Evolutionary conservation across 2,797 vertebrate genomes (phyloP).

Genomic region (Acanthurus leucopareius): DNA sequence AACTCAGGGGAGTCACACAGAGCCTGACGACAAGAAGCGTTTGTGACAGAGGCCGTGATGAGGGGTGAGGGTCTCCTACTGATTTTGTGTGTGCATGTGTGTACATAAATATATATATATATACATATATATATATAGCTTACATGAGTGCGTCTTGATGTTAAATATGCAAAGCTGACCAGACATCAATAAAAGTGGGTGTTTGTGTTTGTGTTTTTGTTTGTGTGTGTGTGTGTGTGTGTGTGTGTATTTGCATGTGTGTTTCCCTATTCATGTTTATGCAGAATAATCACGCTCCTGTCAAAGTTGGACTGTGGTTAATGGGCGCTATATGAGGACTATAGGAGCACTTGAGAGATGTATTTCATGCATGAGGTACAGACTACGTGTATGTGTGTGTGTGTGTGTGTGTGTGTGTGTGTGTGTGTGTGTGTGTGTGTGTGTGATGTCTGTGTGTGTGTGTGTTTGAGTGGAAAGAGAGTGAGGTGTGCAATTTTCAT

Average conservation of each 20-base stretch:
- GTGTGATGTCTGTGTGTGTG: not conserved
- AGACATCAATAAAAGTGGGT: not conserved
- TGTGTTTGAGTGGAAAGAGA: not conserved
- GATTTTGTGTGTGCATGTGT: not conserved
- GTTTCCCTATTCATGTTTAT: constrained; percentile 13
- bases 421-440: not conserved
- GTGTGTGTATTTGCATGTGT: not conserved
- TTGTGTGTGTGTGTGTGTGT: not conserved
- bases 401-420: not conserved
- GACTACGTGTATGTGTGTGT: not conserved
- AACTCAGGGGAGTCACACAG: constrained; percentile 87
- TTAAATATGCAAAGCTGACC: not conserved
- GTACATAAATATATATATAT: no score
- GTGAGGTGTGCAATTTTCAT: constrained; percentile 3
- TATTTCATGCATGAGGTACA: constrained; percentile 12
- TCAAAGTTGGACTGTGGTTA: constrained; percentile 14
- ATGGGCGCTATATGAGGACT: not conserved
- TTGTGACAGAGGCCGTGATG: constrained; percentile 81
- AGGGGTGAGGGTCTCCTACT: constrained; percentile 70
- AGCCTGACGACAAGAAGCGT: constrained; percentile 76
- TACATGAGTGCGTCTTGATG: not conserved
- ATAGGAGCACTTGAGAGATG: constrained; percentile 3
- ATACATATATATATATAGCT: not conserved
- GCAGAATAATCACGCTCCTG: not conserved
- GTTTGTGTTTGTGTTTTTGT: not conserved